A percentile compares a stretch with the other conserved stretches of the same genome.
These are phyloP conservation scores for Neomicropteryx cornuta DNA, from an alignment of 1,140 invertebrate genomes.

Conservation along the genomic window DNA sequence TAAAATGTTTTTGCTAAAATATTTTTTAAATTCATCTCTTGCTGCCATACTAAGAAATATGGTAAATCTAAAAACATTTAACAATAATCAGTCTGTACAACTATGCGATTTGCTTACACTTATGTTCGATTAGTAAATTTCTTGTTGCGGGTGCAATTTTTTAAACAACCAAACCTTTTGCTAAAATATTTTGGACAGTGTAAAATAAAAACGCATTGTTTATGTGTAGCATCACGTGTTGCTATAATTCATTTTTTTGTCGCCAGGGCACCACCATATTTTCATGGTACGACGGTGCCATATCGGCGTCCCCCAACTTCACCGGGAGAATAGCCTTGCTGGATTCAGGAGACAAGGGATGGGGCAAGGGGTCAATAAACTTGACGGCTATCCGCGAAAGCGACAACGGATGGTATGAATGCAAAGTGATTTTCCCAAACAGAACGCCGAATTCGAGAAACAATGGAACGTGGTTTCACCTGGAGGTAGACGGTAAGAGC, in stretches of 20 bases:
- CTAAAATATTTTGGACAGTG: neutral
- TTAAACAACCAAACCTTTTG: neutral
- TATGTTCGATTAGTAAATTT: neutral
- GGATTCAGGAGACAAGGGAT: slow-evolving; percentile 35
- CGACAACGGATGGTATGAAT: slow-evolving; percentile 88
- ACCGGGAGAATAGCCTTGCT: slow-evolving; percentile 59
- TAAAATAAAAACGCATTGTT: neutral
- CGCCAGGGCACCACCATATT: slow-evolving; percentile 59
- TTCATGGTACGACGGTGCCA: slow-evolving; percentile 70
- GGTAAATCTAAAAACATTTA: neutral
- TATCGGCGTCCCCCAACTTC: slow-evolving; percentile 33
- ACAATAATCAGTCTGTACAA: slow-evolving; percentile 1
- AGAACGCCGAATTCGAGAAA: slow-evolving; percentile 67
- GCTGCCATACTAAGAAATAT: no score
- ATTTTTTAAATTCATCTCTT: no score
- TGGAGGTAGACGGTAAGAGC: slow-evolving; percentile 70
- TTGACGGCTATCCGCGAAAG: slow-evolving; percentile 78
- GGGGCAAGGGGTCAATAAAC: slow-evolving; percentile 75
- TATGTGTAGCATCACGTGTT: neutral
- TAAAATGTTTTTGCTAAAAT: no score
- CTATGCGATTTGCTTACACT: neutral
- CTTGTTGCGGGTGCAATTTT: neutral
- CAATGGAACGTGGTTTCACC: slow-evolving; percentile 82
- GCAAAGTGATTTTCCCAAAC: slow-evolving; percentile 79
- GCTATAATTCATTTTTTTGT: slow-evolving; percentile 2